Base-by-base conservation (phyloP, 2,797 vertebrate genomes). In the Coccyzus lansbergi region DNA sequence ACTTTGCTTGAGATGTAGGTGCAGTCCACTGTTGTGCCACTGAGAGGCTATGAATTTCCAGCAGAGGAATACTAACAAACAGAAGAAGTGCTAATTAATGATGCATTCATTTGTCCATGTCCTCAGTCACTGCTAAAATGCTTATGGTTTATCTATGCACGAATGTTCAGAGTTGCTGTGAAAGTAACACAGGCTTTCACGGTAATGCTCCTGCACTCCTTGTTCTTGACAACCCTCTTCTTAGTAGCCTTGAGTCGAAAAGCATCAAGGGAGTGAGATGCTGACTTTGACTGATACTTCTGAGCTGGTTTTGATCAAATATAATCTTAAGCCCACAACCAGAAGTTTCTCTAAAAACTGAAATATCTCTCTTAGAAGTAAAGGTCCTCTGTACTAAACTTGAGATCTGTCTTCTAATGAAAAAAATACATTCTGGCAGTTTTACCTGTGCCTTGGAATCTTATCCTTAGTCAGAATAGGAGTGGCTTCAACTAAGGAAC, bases 221-320 rank as follows among this genome's bases (percentile, higher is more conserved):
- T 28, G 5, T 10, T 88, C 13, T 15, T 33, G 52, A 24, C 49
- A 93, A 22, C 67, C 29, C 40, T 77, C 59, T 25, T 79, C 29
- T 70, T 49, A 28, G 40, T 46, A 86, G 14, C 33, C 59, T 55
- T 81, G 59, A 76, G 49, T 48, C 80, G 88, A 86, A 86, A 92
- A 79, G 19, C 60, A 70, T 62, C 31, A 53, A 33, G 53, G 46
- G 26, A 38, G 31, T 31, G 71, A 92, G 64, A 53, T 67, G 31
- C 77, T 91, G 83, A 51, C 62, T 89, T 83, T 34, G 53, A 79
- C 48, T 85, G 64, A 71, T 63, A 40, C 68, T 86, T 40, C 38
- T 78, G 81, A 92, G n/a, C 78, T 90, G 28, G 9, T 88, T 92
- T 60, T 60, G 34, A 64, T 88, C 74, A 81, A 95, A 79, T 26